phyloP scores from a whole-genome alignment of 1,140 invertebrate species.

The Magallana angulata region DNA sequence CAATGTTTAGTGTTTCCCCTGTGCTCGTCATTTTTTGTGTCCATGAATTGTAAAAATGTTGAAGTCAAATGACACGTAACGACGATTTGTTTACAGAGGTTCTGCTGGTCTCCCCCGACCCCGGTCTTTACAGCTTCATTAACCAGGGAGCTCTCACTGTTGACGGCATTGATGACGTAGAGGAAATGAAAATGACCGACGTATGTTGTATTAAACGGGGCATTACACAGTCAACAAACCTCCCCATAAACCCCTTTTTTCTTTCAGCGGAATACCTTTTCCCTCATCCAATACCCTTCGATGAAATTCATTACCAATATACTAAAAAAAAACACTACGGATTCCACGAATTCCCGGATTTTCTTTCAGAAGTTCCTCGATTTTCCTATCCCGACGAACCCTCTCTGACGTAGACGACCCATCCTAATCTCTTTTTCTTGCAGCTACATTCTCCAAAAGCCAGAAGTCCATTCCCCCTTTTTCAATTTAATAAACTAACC shows the following conservation, averaged over 20 bases:
- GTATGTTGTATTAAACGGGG: slow-evolving; percentile 84
- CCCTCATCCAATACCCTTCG: no score
- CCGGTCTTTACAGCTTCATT: slow-evolving; percentile 93
- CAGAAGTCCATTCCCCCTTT: neutral
- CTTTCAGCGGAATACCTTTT: neutral
- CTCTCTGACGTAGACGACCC: no score
- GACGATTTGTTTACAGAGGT: slow-evolving; percentile 83
- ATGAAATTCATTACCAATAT: no score
- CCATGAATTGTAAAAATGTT: no score
- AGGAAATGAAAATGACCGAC: slow-evolving; percentile 95
- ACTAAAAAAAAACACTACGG: no score
- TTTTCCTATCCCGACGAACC: neutral
- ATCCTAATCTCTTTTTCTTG: neutral
- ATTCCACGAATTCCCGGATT: neutral
- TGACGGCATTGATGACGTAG: slow-evolving; percentile 95
- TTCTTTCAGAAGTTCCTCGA: neutral
- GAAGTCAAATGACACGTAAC: neutral
- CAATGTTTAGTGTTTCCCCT: no score
- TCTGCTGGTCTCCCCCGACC: slow-evolving; percentile 91
- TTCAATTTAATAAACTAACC: neutral
- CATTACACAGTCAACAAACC: neutral
- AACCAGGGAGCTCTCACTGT: slow-evolving; percentile 98
- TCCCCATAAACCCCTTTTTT: neutral
- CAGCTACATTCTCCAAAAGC: neutral
- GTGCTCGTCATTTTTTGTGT: no score